Conservation (phyloP, 1,140 invertebrate genomes). For the Drosophila mauritiana region DNA sequence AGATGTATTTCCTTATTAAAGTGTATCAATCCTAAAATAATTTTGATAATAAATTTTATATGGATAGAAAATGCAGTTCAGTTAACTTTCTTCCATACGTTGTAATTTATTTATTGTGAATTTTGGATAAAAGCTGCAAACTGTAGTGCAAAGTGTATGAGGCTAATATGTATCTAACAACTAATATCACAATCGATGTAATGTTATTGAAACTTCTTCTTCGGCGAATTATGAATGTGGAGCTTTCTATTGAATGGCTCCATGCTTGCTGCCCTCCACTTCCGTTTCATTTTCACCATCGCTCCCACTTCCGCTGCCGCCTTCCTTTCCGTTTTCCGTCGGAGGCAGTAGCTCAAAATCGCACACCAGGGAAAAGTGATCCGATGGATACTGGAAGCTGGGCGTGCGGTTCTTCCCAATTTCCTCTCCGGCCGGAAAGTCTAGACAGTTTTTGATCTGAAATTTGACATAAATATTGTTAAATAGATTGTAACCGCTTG, state of each 20-base stretch:
- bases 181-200: slow-evolving; percentile 84
- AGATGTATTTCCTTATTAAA: too few species aligned
- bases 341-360: slow-evolving; percentile 86
- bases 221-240: slow-evolving; percentile 37
- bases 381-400: slow-evolving; percentile 90
- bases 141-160: slow-evolving; percentile 60
- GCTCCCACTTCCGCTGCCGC: slow-evolving; percentile 23
- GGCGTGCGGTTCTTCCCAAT: slow-evolving; percentile 89
- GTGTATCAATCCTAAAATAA: too few species aligned
- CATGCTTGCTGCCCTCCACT: slow-evolving; percentile 35
- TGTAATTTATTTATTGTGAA: slow-evolving; percentile 66
- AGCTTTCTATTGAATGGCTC: slow-evolving; percentile 40
- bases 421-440: slow-evolving; percentile 88
- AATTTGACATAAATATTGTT: too few species aligned
- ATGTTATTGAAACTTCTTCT: slow-evolving; percentile 69
- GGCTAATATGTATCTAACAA: slow-evolving; percentile 80
- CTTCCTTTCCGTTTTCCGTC: slow-evolving; percentile 8
- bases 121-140: slow-evolving; percentile 49
- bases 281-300: slow-evolving; percentile 14
- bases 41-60: too few species aligned
- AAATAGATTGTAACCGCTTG: neutral
- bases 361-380: slow-evolving; percentile 91
- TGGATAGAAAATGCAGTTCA: neutral
- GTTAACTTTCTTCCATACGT: slow-evolving; percentile 44
- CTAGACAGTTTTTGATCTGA: slow-evolving; percentile 87